A percentile compares a stretch with the other conserved stretches of the same genome.
These are phyloP conservation scores for Eupleurogrammus muticus DNA, from an alignment of 2,797 vertebrate species.

Conservation along the genomic window DNA sequence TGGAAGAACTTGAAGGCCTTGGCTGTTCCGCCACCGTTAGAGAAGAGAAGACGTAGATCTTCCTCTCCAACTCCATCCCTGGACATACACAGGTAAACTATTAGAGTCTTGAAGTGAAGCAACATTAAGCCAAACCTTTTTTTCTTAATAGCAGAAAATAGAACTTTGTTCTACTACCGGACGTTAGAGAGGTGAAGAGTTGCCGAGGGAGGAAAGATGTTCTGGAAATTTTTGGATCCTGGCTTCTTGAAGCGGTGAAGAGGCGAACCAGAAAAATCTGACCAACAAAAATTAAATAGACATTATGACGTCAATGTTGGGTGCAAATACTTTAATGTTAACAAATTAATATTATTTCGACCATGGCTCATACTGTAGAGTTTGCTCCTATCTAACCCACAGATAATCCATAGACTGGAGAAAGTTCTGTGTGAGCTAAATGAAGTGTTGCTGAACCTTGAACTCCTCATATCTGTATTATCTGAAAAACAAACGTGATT, in stretches of 20 bases:
- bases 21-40: constrained; percentile 94
- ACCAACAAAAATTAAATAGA: constrained; percentile 9
- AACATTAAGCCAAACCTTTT: background rate
- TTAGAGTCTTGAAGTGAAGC: background rate
- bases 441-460: no score
- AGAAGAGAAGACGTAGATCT: constrained; percentile 94
- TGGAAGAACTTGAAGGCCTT: constrained; percentile 99
- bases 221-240: constrained; percentile 98
- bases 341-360: background rate
- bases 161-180: constrained; percentile 81
- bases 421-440: background rate
- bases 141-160: background rate
- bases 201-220: constrained; percentile 97
- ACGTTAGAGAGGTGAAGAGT: constrained; percentile 98
- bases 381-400: background rate
- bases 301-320: background rate
- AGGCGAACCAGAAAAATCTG: constrained; percentile 96
- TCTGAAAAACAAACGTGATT: no score
- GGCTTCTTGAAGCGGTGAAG: constrained; percentile 99
- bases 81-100: constrained; percentile 40
- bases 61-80: constrained; percentile 95
- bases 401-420: background rate
- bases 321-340: background rate
- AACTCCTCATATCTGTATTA: no score
- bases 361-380: background rate